These are phyloP conservation scores for Druon quercuslanigerum DNA, from an alignment of 1,140 invertebrate genomes.

Conservation along the genomic window DNA sequence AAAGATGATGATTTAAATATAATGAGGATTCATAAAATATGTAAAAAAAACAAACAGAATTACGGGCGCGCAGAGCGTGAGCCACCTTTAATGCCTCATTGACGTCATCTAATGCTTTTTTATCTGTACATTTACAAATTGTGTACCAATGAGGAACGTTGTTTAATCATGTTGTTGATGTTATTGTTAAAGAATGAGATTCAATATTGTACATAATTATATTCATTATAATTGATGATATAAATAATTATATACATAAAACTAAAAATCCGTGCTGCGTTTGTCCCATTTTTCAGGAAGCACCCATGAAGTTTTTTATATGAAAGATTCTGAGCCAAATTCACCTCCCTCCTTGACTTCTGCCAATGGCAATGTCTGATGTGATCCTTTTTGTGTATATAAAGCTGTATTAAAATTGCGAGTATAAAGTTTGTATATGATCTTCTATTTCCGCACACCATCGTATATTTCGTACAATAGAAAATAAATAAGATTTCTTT, in stretches of 20 bases:
- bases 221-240: conserved; percentile 77
- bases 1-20: conserved; percentile 41
- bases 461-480: conserved; percentile 21
- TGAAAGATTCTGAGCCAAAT: conserved; percentile 45
- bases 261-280: conserved; percentile 56
- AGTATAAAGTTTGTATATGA: conserved; percentile 48
- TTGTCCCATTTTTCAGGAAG: conserved; percentile 52
- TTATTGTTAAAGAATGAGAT: conserved; percentile 77
- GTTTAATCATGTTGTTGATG: conserved; percentile 77
- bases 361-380: conserved; percentile 60
- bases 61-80: conserved; percentile 68
- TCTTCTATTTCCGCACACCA: conserved; percentile 36
- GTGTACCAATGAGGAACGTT: conserved; percentile 76
- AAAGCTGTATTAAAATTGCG: conserved; percentile 57
- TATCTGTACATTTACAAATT: conserved; percentile 77
- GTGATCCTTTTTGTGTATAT: conserved; percentile 65
- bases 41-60: conserved; percentile 30
- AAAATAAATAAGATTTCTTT: conserved; percentile 31
- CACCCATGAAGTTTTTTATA: conserved; percentile 53
- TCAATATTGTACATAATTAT: conserved; percentile 77
- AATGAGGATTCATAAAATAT: conserved; percentile 39
- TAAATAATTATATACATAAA: conserved; percentile 77
- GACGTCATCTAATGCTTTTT: conserved; percentile 76
- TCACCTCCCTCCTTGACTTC: conserved; percentile 37
- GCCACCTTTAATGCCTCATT: conserved; percentile 75